phyloP scores from a whole-genome alignment of 1,140 invertebrate species.

The Neodiprion lecontei region DNA sequence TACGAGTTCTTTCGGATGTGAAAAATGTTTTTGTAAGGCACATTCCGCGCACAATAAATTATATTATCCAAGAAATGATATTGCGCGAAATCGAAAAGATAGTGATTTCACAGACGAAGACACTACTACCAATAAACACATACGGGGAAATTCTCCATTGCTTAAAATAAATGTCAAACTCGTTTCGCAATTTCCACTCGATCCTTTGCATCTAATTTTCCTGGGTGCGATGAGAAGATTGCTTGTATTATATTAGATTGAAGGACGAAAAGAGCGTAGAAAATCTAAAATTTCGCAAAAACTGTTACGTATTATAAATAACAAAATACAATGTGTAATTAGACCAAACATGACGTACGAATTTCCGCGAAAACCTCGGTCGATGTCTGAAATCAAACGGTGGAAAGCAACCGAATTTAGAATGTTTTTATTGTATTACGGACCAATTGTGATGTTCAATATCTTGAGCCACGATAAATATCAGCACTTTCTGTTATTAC shows the following conservation, averaged over 20 bases:
- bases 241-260: conserved; percentile 7
- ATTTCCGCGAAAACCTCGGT: conserved; percentile 8
- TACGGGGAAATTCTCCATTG: neutral
- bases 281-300: neutral
- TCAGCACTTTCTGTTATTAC: conserved; percentile 13
- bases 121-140: neutral
- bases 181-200: conserved; percentile 30
- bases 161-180: conserved; percentile 4
- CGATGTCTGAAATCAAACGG: conserved; percentile 11
- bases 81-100: neutral
- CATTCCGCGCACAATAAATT: conserved; percentile 25
- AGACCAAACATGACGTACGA: conserved; percentile 4
- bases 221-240: conserved; percentile 35
- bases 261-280: neutral
- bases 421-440: conserved; percentile 21
- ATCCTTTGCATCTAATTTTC: conserved; percentile 36
- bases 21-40: conserved; percentile 30
- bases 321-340: neutral
- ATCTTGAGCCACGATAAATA: neutral
- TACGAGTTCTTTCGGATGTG: conserved; percentile 30
- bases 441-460: conserved; percentile 15
- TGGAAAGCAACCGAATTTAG: conserved; percentile 21
- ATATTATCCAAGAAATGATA: conserved; percentile 12
- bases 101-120: neutral
- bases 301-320: neutral